Base-by-base conservation (phyloP, 1,140 invertebrate genomes). In the Hypsibius dujardini region DNA sequence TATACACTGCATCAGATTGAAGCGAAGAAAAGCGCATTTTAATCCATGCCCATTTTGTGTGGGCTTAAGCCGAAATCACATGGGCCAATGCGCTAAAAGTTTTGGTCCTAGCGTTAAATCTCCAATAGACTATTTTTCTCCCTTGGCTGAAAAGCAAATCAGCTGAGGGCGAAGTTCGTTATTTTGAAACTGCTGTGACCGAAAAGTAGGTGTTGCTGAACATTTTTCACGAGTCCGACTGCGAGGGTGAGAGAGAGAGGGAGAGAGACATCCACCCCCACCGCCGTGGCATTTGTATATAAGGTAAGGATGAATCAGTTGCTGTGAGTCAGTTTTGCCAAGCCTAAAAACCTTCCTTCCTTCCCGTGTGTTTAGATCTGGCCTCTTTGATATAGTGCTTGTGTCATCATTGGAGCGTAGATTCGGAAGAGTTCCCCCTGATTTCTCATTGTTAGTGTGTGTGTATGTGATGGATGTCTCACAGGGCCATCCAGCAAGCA, bases 281-380 rank as follows among this genome's bases (percentile, higher is more conserved):
- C n/a, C 50, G n/a, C 7, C 50, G 50, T n/a, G n/a, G n/a, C 50
- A 56, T 56, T 7, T 12, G 50, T 56, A 56, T 56, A 56, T 56
- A 56, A 56, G 50, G 50, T 56, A 56, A 56, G 50, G 50, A 56
- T 56, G 50, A 56, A 56, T 56, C 50, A 56, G 50, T n/a, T 12
- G 50, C n/a, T 56, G 50, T 56, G 50, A 56, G 50, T 56, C 50
- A 56, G 50, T 56, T 28, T 28, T 28, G 28, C 28, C 28, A 28
- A 28, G 28, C 28, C 7, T 7, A 56, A 56, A n/a, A 7, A 56
- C n/a, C 7, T 56, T 56, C 50, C 50, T 7, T 56, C 7, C 50
- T 12, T 56, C 50, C 50, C 50, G n/a, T 56, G n/a, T 56, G 28
- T 28, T 28, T 28, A 28, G 28, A 28, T 28, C 28, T 28, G 28